A percentile compares a stretch with the other conserved stretches of the same genome.
Evolutionary conservation across 2,888 invertebrate species (phyloP).

Genomic region (Ditylenchus weischeri): DNA sequence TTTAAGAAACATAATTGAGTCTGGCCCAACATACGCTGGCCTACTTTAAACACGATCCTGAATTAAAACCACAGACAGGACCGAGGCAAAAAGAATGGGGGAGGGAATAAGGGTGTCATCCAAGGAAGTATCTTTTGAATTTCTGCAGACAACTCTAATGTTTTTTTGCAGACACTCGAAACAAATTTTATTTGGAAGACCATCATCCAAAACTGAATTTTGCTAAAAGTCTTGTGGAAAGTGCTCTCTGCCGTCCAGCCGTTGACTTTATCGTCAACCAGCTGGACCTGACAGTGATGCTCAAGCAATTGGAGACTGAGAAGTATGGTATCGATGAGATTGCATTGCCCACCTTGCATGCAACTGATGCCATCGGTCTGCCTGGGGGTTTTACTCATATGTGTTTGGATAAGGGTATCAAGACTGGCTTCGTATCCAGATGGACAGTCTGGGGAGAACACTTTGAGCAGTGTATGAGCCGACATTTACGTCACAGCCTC

Average conservation of each 20-base stretch:
- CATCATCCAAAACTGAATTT: background rate
- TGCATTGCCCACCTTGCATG: background rate
- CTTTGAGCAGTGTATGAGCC: background rate
- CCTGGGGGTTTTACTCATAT: background rate
- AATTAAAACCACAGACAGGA: too few species aligned
- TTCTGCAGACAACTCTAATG: background rate
- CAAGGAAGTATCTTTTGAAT: background rate
- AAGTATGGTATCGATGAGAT: constrained; percentile 6
- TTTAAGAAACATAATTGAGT: too few species aligned
- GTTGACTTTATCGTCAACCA: constrained; percentile 13
- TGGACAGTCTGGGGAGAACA: constrained; percentile 1
- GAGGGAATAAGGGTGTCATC: too few species aligned
- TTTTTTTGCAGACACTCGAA: background rate
- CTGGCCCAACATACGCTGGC: too few species aligned
- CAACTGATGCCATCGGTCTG: constrained; percentile 3
- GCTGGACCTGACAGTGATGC: constrained; percentile 2
- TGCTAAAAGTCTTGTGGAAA: constrained; percentile 10
- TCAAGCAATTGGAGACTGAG: constrained; percentile 2
- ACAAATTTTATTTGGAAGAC: background rate
- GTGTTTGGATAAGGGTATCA: background rate
- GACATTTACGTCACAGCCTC: constrained; percentile 17
- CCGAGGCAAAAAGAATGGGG: too few species aligned
- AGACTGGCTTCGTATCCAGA: background rate
- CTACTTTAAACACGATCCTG: too few species aligned
- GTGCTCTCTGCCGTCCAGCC: background rate